Evolutionary conservation across 2,888 invertebrate genomes (phyloP).

Genomic region (Macaria liturata): DNA sequence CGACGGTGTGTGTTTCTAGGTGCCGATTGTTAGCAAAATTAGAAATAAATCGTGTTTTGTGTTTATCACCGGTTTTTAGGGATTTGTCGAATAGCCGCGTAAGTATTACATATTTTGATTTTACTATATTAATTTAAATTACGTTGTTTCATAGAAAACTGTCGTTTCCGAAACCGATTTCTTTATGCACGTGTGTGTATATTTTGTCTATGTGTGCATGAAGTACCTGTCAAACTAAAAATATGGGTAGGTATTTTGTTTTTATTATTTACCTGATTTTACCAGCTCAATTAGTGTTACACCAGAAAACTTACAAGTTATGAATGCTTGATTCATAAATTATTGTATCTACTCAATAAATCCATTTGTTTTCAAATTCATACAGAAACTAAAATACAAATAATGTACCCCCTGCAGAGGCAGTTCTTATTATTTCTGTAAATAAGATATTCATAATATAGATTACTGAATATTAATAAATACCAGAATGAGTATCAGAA

Average conservation of each 20-base stretch:
- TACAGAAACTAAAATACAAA: too few relatives aligned
- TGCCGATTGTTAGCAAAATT: constrained; percentile 84
- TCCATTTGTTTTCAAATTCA: too few relatives aligned
- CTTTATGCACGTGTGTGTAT: constrained; percentile 62
- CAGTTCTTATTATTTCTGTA: too few relatives aligned
- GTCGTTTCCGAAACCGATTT: constrained; percentile 52
- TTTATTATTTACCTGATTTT: constrained; percentile 34
- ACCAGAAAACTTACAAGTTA: too few relatives aligned
- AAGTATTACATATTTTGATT: constrained; percentile 51
- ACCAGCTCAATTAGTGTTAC: too few relatives aligned
- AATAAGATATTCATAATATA: too few relatives aligned
- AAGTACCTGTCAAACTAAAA: constrained; percentile 73
- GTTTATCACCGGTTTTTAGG: constrained; percentile 78
- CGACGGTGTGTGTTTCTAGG: constrained; percentile 84
- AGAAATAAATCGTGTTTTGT: constrained; percentile 84
- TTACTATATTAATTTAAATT: constrained; percentile 39
- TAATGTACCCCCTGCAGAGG: too few relatives aligned
- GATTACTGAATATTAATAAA: too few relatives aligned
- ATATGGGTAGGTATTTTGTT: constrained; percentile 51
- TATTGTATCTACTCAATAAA: too few relatives aligned
- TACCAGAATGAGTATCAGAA: too few relatives aligned
- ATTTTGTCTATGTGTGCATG: constrained; percentile 51
- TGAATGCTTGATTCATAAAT: too few relatives aligned
- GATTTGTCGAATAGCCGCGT: constrained; percentile 79
- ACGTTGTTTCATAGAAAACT: constrained; percentile 61